Percentiles rank a stretch among this genome's conserved stretches.
phyloP scores from a whole-genome alignment of 2,797 vertebrate genomes.

The Artibeus jamaicensis region DNA sequence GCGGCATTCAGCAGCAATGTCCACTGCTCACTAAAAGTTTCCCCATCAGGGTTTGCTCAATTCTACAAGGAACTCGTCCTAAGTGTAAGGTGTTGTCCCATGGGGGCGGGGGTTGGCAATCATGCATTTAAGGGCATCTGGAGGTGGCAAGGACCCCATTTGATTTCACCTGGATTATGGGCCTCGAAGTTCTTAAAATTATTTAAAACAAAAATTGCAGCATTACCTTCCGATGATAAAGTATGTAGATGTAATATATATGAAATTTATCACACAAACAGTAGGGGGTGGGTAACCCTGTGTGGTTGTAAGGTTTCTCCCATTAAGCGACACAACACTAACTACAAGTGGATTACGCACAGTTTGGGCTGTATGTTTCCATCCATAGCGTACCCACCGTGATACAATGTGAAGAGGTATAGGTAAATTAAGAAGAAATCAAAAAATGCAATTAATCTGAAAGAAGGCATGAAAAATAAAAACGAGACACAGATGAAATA shows the following conservation, averaged over 20 bases:
- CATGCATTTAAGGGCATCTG: background rate
- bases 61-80: background rate
- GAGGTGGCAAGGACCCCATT: background rate
- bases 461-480: background rate
- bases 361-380: background rate
- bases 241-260: background rate
- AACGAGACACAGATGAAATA: background rate
- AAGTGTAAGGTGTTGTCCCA: too few relatives aligned
- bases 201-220: background rate
- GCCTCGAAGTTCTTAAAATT: background rate
- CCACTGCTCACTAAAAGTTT: background rate
- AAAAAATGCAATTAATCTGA: background rate
- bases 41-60: background rate
- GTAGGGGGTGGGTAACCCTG: background rate
- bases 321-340: background rate
- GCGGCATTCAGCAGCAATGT: background rate
- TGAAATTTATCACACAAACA: background rate
- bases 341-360: background rate
- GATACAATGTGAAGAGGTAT: background rate
- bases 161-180: background rate
- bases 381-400: background rate
- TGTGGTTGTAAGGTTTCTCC: background rate
- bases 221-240: background rate
- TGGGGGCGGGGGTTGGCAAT: background rate
- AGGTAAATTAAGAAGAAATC: background rate